phyloP scores from a whole-genome alignment of 1,140 invertebrate genomes.

The Papilio dardanus region DNA sequence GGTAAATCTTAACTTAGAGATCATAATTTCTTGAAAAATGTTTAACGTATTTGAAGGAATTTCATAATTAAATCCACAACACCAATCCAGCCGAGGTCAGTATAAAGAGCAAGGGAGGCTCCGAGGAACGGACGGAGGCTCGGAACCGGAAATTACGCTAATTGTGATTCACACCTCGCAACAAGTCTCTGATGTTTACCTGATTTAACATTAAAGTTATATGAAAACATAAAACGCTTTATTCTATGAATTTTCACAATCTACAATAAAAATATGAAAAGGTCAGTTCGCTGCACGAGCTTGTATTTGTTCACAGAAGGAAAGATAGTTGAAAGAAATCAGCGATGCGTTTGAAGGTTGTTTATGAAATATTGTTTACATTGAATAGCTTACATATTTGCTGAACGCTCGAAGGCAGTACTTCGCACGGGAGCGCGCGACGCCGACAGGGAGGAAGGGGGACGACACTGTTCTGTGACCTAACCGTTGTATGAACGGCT shows the following conservation, averaged over 20 bases:
- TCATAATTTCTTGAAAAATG: too few relatives aligned
- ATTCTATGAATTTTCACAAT: background rate
- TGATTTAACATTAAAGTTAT: background rate
- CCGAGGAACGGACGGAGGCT: background rate
- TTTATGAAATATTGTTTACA: conserved; percentile 18
- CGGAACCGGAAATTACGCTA: background rate
- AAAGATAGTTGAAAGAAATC: conserved; percentile 2
- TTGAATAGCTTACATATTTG: conserved; percentile 22
- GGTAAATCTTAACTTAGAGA: too few relatives aligned
- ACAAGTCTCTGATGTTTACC: background rate
- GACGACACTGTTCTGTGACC: background rate
- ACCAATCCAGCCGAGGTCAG: background rate
- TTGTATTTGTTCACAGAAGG: background rate
- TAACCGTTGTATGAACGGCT: background rate
- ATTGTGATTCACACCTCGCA: background rate
- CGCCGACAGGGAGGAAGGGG: background rate
- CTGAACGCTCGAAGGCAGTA: background rate
- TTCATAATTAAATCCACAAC: background rate
- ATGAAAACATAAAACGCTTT: background rate
- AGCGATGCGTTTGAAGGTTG: conserved; percentile 9
- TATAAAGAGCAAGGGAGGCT: background rate
- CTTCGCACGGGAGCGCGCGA: background rate
- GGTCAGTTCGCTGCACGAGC: background rate
- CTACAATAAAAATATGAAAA: background rate
- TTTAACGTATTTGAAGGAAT: too few relatives aligned